Evolutionary conservation across 2,113 vertebrate genomes (phyloP), one percentile per base, ranked within the genome.

Genomic region (Myotis davidii): DNA sequence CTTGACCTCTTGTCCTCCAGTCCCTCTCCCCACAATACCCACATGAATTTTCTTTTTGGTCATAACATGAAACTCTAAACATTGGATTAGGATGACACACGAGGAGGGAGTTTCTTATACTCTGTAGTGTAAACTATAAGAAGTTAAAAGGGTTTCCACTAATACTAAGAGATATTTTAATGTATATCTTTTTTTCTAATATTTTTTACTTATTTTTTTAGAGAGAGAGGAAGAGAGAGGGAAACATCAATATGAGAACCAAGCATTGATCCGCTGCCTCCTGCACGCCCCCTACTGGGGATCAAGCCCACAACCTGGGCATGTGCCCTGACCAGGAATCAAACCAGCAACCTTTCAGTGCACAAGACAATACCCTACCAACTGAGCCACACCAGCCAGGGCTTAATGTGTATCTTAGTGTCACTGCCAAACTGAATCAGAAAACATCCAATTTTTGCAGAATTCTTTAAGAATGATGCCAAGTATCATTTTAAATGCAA

Each of bases 401-500:
- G 27, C 61, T 64, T 64, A 32, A 64, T 64, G 61, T 64, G 29
- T 32, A 64, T 64, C 72, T 95, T 27, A 74, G 56, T 70, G 84
- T n/a, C 32, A 54, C 23, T 73, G 45, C 45, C 90, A 78, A 85
- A 72, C 29, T 64, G 48, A 61, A 86, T 72, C 42, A 88, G 52
- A 72, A 95, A 93, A 88, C 72, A 54, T 76, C 54, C 29, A 50
- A 90, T 59, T 54, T 54, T 83, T 45, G 59, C 25, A 77, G 73
- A 88, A 90, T n/a, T 88, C 45, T 54, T 59, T 81, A 72, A 86
- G 29, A 39, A 52, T 69, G 48, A 83, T 21, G 61, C 69, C 88
- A 91, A 88, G 91, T 83, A 96, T 54, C 87, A 84, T 77, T 93
- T 73, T 74, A 96, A 92, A 91, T 52, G 54, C 74, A 95, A 94